These are phyloP conservation scores for Antennarius maculatus DNA, from an alignment of 2,797 vertebrate species.

Conservation along the genomic window DNA sequence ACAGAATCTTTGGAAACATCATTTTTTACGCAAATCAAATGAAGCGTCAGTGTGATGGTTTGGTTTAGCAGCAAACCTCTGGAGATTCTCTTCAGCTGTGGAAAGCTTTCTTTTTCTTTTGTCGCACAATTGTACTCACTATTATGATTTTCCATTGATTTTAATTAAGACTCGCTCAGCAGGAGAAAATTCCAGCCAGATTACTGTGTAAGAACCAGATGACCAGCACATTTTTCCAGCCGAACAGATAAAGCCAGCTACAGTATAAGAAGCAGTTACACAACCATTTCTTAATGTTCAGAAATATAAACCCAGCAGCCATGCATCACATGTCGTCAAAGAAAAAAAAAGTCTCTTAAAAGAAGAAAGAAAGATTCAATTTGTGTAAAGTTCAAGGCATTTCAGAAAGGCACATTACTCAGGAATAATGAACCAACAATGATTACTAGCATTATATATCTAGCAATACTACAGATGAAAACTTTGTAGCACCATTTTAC, in stretches of 20 bases:
- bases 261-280: conserved; percentile 67
- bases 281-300: conserved; percentile 63
- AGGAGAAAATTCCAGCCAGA: conserved; percentile 86
- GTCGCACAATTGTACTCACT: conserved; percentile 70
- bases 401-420: conserved; percentile 20
- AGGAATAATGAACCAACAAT: conserved; percentile 3
- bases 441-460: not conserved
- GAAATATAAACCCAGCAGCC: conserved; percentile 42
- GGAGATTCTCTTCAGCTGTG: conserved; percentile 56
- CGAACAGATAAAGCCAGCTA: conserved; percentile 78
- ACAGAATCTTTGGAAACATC: not conserved
- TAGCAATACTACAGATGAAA: not conserved
- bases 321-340: conserved; percentile 34
- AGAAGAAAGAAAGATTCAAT: conserved; percentile 21
- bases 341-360: conserved; percentile 11
- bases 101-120: conserved; percentile 53
- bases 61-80: conserved; percentile 38
- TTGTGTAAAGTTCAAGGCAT: conserved; percentile 21
- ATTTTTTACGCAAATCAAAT: conserved; percentile 2
- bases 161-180: conserved; percentile 88
- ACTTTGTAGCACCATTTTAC: not conserved
- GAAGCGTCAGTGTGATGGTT: conserved; percentile 18
- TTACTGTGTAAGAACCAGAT: conserved; percentile 83
- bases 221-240: conserved; percentile 86
- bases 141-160: conserved; percentile 87